Conservation (phyloP, 2,797 vertebrate species). For the Clamator glandarius region DNA sequence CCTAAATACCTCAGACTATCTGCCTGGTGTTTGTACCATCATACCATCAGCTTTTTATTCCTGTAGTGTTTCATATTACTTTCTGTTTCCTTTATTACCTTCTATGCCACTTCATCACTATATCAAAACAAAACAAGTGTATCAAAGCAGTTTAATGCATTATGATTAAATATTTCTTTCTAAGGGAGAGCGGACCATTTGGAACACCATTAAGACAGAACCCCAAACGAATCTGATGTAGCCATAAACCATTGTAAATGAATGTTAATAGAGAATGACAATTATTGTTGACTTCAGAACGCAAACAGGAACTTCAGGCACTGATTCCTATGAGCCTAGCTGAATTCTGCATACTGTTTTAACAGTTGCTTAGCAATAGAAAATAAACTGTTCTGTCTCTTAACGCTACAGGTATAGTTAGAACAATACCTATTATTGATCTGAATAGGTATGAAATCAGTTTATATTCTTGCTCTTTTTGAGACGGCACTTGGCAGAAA, state of each 20-base stretch:
- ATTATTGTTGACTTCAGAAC: constrained; percentile 76
- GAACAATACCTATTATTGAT: constrained; percentile 75
- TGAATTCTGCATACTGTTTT: constrained; percentile 48
- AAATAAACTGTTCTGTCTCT: constrained; percentile 70
- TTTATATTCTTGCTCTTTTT: constrained; percentile 74
- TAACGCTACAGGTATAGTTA: constrained; percentile 66
- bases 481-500: constrained; percentile 64
- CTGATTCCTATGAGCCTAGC: constrained; percentile 62
- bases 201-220: constrained; percentile 47
- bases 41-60: constrained; percentile 14
- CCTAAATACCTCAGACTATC: neutral
- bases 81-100: neutral
- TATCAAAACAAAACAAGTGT: constrained; percentile 43
- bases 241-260: constrained; percentile 71
- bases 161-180: constrained; percentile 65
- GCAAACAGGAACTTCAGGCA: constrained; percentile 76
- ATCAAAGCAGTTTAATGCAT: constrained; percentile 55
- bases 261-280: constrained; percentile 69
- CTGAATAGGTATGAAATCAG: constrained; percentile 77
- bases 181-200: constrained; percentile 50
- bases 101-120: constrained; percentile 16
- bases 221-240: constrained; percentile 58
- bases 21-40: neutral
- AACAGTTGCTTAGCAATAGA: constrained; percentile 74
- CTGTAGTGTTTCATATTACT: neutral